Evolutionary conservation across 2,888 invertebrate species (phyloP).

Genomic region (Altica lythri): DNA sequence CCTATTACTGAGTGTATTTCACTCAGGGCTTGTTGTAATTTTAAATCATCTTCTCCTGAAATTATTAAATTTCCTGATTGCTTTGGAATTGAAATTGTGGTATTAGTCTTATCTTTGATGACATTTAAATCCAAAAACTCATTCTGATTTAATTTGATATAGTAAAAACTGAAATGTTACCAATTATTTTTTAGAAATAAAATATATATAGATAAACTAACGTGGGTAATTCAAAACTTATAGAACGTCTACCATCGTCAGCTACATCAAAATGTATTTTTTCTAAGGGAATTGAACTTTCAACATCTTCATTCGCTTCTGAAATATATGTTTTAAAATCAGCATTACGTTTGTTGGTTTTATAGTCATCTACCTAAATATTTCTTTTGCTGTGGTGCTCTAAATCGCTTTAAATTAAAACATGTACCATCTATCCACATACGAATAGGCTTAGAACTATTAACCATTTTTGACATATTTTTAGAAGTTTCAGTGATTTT

Average conservation of each 20-base stretch:
- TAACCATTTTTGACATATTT: constrained; percentile 20
- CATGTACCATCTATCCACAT: constrained; percentile 56
- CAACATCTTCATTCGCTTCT: constrained; percentile 5
- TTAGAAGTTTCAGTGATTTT: no score
- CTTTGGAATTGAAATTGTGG: constrained; percentile 74
- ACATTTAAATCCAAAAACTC: constrained; percentile 53
- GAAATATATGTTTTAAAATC: no score
- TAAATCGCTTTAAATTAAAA: constrained; percentile 41
- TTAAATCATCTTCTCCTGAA: constrained; percentile 54
- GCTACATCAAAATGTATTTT: constrained; percentile 31
- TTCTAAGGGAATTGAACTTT: neutral
- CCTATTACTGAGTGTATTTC: constrained; percentile 46
- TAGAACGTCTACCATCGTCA: constrained; percentile 62
- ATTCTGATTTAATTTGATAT: constrained; percentile 38
- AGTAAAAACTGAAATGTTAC: constrained; percentile 41
- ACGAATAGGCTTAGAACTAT: constrained; percentile 41
- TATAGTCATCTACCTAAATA: no score
- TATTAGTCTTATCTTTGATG: constrained; percentile 78
- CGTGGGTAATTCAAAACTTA: constrained; percentile 68
- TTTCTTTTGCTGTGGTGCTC: constrained; percentile 23
- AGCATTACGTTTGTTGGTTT: no score
- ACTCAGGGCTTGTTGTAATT: constrained; percentile 44
- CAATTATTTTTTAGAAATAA: neutral
- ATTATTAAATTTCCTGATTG: constrained; percentile 66
- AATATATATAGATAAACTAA: constrained; percentile 30